These are phyloP conservation scores for Habrosyne pyritoides DNA, from an alignment of 2,888 invertebrate genomes.

Conservation along the genomic window DNA sequence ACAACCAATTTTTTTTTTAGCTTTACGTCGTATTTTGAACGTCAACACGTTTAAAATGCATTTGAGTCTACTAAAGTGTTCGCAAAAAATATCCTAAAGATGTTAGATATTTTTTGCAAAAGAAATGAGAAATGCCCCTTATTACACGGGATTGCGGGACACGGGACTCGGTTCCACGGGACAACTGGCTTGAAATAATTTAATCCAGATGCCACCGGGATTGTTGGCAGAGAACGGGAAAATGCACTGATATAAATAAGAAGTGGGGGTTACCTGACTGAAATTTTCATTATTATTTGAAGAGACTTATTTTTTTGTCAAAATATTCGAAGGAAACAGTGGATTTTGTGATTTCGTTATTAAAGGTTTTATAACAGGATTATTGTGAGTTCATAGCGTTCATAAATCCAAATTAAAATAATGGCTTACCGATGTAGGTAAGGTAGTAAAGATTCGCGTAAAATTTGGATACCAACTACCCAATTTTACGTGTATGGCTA, in stretches of 20 bases:
- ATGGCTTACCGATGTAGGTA: no score
- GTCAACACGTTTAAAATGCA: background rate
- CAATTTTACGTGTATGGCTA: no score
- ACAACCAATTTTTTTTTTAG: no score
- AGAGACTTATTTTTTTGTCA: background rate
- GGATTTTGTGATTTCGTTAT: no score
- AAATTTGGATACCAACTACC: no score
- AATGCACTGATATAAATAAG: slow-evolving; percentile 15
- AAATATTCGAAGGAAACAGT: background rate
- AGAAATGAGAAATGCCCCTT: slow-evolving; percentile 37
- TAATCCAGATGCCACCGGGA: slow-evolving; percentile 31
- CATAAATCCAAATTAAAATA: no score
- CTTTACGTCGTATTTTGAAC: no score
- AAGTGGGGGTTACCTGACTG: background rate
- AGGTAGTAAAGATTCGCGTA: no score
- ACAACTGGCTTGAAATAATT: slow-evolving; percentile 36
- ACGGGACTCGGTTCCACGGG: slow-evolving; percentile 7
- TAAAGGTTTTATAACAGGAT: no score
- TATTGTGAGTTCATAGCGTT: no score
- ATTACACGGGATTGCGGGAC: slow-evolving; percentile 32
- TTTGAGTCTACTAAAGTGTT: background rate
- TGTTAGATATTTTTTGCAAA: slow-evolving; percentile 13
- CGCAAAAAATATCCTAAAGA: background rate
- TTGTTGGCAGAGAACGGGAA: slow-evolving; percentile 9
- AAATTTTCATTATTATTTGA: background rate